phyloP scores from a whole-genome alignment of 1,140 invertebrate genomes.

The Pogonomyrmex californicus region DNA sequence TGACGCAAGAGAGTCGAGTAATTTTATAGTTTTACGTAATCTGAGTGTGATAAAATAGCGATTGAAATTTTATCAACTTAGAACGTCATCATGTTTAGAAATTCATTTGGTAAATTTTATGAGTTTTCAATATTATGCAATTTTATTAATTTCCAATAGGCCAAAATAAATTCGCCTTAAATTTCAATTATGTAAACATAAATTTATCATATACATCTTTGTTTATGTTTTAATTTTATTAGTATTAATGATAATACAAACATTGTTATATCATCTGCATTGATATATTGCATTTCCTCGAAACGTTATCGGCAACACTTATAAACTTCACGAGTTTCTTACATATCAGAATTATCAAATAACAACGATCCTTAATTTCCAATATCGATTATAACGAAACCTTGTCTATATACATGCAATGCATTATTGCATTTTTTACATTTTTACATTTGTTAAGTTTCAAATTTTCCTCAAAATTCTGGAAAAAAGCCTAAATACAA shows the following conservation, averaged over 20 bases:
- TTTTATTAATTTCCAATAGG: too few species aligned
- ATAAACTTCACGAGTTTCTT: background rate
- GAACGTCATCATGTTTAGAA: background rate
- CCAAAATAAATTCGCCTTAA: background rate
- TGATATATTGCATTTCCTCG: slow-evolving; percentile 1
- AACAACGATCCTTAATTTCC: background rate
- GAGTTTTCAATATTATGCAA: background rate
- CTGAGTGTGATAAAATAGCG: background rate
- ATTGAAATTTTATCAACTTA: background rate
- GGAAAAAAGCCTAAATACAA: background rate
- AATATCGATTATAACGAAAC: background rate
- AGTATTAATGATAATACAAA: background rate
- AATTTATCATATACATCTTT: background rate
- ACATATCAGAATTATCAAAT: background rate
- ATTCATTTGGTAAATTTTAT: background rate
- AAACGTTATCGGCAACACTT: slow-evolving; percentile 26
- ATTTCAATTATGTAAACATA: background rate
- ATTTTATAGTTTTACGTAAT: slow-evolving; percentile 6
- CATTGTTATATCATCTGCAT: background rate
- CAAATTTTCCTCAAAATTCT: background rate
- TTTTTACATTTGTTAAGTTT: background rate
- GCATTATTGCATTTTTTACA: slow-evolving; percentile 5
- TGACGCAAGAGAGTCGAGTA: background rate
- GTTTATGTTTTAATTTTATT: background rate
- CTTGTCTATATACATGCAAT: slow-evolving; percentile 6